These are phyloP conservation scores for Alaudala cheleensis DNA, from an alignment of 2,113 vertebrate species.

Conservation along the genomic window DNA sequence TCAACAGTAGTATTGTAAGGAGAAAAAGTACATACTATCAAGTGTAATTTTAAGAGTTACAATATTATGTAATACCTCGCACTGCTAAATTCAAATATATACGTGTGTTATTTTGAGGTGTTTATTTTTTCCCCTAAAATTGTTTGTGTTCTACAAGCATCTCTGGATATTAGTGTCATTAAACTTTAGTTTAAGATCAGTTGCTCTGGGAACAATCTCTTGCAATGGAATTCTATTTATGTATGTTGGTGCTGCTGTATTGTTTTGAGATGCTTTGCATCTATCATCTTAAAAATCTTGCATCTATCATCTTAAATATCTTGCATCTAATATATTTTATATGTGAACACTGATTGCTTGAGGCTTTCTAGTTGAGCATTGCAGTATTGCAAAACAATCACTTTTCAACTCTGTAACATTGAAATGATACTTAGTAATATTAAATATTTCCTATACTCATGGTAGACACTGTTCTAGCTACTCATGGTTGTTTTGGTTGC, in stretches of 20 bases:
- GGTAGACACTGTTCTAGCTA: neutral
- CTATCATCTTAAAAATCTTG: neutral
- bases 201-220: neutral
- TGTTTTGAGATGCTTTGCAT: neutral
- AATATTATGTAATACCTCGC: neutral
- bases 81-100: neutral
- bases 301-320: neutral
- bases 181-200: neutral
- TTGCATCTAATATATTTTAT: neutral
- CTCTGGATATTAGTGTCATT: neutral
- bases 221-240: neutral
- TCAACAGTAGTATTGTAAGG: neutral
- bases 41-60: neutral
- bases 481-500: neutral
- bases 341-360: neutral
- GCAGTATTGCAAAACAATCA: neutral
- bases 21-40: neutral
- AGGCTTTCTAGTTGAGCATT: neutral
- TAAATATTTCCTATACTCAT: neutral
- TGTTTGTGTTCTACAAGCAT: neutral
- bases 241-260: neutral
- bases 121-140: neutral
- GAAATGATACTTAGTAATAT: neutral
- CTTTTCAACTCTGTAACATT: slow-evolving; percentile 2
- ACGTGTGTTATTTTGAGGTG: neutral